A percentile compares a stretch with the other conserved stretches of the same genome.
Evolutionary conservation across 2,888 invertebrate species (phyloP).

Genomic region (Macroteleia sp.): DNA sequence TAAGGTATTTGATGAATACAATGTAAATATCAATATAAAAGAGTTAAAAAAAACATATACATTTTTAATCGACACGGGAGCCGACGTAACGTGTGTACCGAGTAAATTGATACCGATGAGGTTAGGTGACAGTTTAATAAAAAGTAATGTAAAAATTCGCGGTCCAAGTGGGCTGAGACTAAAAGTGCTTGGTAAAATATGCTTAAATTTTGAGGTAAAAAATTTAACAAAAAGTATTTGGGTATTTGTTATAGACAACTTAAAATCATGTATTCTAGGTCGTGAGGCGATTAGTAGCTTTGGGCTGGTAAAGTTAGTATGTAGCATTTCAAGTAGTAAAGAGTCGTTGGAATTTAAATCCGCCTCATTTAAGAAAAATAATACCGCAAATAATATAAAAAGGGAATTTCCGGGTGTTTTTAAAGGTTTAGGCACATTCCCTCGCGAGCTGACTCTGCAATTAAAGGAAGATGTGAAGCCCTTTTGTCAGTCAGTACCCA

Average conservation of each 20-base stretch:
- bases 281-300: constrained; percentile 45
- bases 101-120: not conserved
- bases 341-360: too few species aligned
- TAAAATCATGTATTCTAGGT: constrained; percentile 51
- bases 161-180: constrained; percentile 41
- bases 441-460: too few species aligned
- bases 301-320: constrained; percentile 6
- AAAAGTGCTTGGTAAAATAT: constrained; percentile 26
- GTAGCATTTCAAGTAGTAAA: too few species aligned
- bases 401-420: too few species aligned
- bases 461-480: too few species aligned
- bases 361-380: too few species aligned
- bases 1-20: not conserved
- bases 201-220: constrained; percentile 14
- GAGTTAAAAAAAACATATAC: not conserved
- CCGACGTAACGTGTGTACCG: constrained; percentile 42
- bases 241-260: constrained; percentile 31
- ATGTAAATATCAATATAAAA: not conserved
- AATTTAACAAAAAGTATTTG: not conserved
- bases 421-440: too few species aligned
- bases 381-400: too few species aligned
- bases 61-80: constrained; percentile 51
- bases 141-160: constrained; percentile 25
- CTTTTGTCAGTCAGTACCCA: not conserved
- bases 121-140: not conserved